Percentiles rank a stretch among this genome's conserved stretches.
Evolutionary conservation across 2,888 invertebrate genomes (phyloP).

Genomic region (Sminthurinus aureus): DNA sequence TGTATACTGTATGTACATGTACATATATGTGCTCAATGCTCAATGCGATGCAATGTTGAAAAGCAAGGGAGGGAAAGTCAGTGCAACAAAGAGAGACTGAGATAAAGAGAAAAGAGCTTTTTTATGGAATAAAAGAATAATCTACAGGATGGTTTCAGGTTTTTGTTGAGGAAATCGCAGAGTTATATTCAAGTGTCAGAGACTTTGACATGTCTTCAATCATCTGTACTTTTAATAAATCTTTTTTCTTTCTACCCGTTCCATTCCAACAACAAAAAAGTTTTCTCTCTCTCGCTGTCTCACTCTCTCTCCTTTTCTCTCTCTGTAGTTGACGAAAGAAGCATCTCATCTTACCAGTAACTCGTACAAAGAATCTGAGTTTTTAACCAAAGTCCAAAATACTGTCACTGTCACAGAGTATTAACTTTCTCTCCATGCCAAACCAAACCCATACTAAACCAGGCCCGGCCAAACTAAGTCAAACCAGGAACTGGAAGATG

Average conservation of each 20-base stretch:
- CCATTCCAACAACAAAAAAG: constrained; percentile 39
- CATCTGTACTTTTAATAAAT: constrained; percentile 49
- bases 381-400: constrained; percentile 26
- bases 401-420: constrained; percentile 33
- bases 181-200: constrained; percentile 45
- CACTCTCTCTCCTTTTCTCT: background rate
- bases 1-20: background rate
- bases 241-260: constrained; percentile 36
- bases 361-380: constrained; percentile 17
- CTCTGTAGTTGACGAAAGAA: constrained; percentile 16
- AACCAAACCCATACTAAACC: background rate
- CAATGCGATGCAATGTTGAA: background rate
- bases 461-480: background rate
- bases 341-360: constrained; percentile 18
- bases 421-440: constrained; percentile 21
- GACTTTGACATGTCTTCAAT: constrained; percentile 48
- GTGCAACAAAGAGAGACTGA: background rate
- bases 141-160: constrained; percentile 10
- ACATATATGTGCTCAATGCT: background rate
- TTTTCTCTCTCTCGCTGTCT: constrained; percentile 10
- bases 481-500: too few species aligned
- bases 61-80: background rate
- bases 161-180: constrained; percentile 23
- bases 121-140: constrained; percentile 4
- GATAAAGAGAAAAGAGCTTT: background rate